These are phyloP conservation scores for Perodicticus potto DNA, from an alignment of 2,797 vertebrate genomes.

Conservation along the genomic window DNA sequence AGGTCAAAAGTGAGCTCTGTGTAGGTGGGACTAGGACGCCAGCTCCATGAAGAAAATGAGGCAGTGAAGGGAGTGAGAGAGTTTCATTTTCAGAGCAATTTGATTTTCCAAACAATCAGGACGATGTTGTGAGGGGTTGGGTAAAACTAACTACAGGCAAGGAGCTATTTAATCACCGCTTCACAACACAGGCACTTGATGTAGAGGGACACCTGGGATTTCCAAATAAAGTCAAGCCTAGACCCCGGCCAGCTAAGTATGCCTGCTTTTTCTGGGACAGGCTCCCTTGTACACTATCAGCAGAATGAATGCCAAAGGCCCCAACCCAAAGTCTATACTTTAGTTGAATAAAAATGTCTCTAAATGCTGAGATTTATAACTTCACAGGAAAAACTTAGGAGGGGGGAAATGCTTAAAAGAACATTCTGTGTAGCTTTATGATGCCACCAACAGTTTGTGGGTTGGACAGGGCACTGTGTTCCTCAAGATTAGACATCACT, in stretches of 20 bases:
- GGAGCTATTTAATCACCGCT: slow-evolving; percentile 67
- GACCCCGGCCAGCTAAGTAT: slow-evolving; percentile 66
- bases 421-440: slow-evolving; percentile 86
- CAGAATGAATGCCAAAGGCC: slow-evolving; percentile 68
- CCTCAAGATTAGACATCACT: slow-evolving; percentile 88
- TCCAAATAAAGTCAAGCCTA: slow-evolving; percentile 68
- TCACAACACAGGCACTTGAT: slow-evolving; percentile 40
- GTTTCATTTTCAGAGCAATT: slow-evolving; percentile 18
- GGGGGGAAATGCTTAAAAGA: slow-evolving; percentile 81
- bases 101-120: not conserved
- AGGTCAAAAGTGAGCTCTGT: not conserved
- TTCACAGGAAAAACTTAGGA: slow-evolving; percentile 82
- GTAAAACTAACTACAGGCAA: not conserved
- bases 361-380: slow-evolving; percentile 88
- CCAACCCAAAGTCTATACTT: slow-evolving; percentile 82
- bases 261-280: slow-evolving; percentile 84
- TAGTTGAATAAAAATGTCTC: slow-evolving; percentile 81
- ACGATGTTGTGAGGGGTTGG: not conserved
- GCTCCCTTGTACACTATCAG: slow-evolving; percentile 74
- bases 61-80: not conserved
- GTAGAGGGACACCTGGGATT: slow-evolving; percentile 23
- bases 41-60: not conserved
- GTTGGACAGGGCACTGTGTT: slow-evolving; percentile 87
- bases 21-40: not conserved
- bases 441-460: slow-evolving; percentile 87